phyloP scores from a whole-genome alignment of 2,113 vertebrate species.

The Alethe diademata region DNA sequence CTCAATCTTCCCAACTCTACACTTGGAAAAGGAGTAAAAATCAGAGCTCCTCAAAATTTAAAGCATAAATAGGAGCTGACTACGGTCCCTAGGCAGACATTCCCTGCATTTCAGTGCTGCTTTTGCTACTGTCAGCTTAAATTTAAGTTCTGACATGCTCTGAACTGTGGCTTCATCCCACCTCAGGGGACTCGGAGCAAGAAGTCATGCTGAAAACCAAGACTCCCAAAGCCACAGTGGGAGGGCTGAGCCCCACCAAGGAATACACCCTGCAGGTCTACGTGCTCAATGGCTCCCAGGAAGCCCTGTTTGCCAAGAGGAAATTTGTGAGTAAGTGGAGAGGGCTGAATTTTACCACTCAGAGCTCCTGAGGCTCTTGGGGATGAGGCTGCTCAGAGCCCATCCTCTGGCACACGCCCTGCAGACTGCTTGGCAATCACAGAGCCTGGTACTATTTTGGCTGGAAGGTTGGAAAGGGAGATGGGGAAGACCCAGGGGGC shows the following conservation, averaged over 20 bases:
- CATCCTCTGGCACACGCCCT: not conserved
- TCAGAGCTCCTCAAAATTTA: not conserved
- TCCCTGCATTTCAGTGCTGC: slow-evolving; percentile 7
- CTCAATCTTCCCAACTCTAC: not conserved
- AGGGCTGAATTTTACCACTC: accelerated
- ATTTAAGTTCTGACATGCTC: not conserved
- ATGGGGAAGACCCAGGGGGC: not conserved
- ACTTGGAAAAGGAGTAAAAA: not conserved
- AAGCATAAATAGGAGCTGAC: not conserved
- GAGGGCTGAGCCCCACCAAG: slow-evolving; percentile 85
- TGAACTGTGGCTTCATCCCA: slow-evolving; percentile 5
- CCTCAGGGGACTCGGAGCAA: slow-evolving; percentile 84
- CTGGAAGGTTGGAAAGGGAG: not conserved
- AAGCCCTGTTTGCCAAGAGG: slow-evolving; percentile 84
- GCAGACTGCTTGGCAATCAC: accelerated
- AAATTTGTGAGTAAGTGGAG: slow-evolving; percentile 88
- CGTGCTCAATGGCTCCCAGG: slow-evolving; percentile 81
- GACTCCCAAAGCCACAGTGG: slow-evolving; percentile 85
- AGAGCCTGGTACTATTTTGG: not conserved
- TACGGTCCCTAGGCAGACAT: not conserved
- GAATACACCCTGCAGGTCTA: slow-evolving; percentile 87
- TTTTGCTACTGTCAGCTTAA: slow-evolving; percentile 5
- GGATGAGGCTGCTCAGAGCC: not conserved
- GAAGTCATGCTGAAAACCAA: slow-evolving; percentile 94
- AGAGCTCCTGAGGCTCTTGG: not conserved